Base-by-base conservation (phyloP, 2,113 vertebrate genomes). In the Melospiza melodia region DNA sequence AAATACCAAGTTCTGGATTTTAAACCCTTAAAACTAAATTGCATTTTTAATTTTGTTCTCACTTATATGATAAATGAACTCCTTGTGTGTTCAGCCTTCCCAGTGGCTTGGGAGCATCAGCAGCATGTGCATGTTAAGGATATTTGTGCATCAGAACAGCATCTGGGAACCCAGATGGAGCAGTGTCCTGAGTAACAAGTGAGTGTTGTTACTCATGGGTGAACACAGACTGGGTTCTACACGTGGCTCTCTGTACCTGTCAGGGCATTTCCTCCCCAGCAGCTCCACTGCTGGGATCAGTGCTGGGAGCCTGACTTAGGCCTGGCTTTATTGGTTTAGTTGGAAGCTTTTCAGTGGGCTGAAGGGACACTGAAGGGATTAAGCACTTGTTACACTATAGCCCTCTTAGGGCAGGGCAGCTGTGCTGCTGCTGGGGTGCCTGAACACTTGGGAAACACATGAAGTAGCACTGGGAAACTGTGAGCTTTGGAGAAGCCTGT, bases 211-310 rank as follows among this genome's bases (percentile, higher is more conserved):
- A 4, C 31, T 54, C 3, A 28, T 11, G 28, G 51, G 5, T 4
- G 4, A n/a, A 10, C 85, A 21, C 5, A 16, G 65, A 1, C 0
- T 35, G 46, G 5, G 3, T 44, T 37, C 13, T 1, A 6, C 25
- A 33, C 3, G 0, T 25, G 21, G 0, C 61, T 61, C 31, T 22
- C 25, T 73, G 54, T 15, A 20, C 55, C 24, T 52, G 11, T 8
- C 49, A 20, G 43, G 63, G 16, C 24, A 5, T 71, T 66, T 46
- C 46, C 63, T 67, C 33, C 72, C n/a, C 2, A 2, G 5, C 18
- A 51, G 12, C 72, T 44, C 72, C 59, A 73, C 4, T 25, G 4
- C 51, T 41, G 24, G 37, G 41, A 15, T 48, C 68, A 49, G 10
- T 35, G 69, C 1, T 21, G 19, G 44, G 39, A 67, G 44, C 24